Evolutionary conservation across 2,888 invertebrate species (phyloP), one percentile per base, ranked within the genome.

Genomic region (Heteromyza rotundicornis): DNA sequence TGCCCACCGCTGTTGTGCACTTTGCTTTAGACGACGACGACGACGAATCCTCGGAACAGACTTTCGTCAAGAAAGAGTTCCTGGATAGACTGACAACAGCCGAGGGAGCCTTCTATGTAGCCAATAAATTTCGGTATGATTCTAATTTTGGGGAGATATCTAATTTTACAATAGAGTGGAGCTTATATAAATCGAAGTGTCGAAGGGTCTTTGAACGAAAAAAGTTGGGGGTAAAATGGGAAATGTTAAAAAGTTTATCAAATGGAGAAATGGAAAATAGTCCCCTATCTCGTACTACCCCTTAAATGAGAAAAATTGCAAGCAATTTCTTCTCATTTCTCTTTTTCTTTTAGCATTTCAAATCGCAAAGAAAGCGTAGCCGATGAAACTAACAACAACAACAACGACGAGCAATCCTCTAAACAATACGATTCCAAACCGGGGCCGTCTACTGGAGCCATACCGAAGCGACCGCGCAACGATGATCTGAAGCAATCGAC

Each of bases 1-100:
- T 94, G 3, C 94, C 94, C 27, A 89, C 90, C 69, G 92, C 91
- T 17, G 86, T 91, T 59, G 80, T 94, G 78, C 89, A 94, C 82
- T 92, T 91, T 77, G 89, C 89, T 62, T 85, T 86, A 72, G 72
- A 84, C 8, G 80, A 84, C 49, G 77, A 80, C 20, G 70, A 70
- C 24, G 44, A 58, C 1, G 62, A 53, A 10, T 53, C 56, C 1
- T 60, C 71, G 51, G 60, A 63, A 16, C 36, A 24, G 36, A 56
- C 55, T 2, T 87, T 86, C 78, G 80, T 92, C 8, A 88, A 87
- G 77, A 79, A 86, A 32, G 87, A 90, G 67, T 82, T 89, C 59
- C 85, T 87, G 69, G 78, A 82, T 17, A 89, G 89, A 75, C 83
- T 88, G 63, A 89, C 90, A 2, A 86, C 90, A 44, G 88, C 89